Evolutionary conservation across 2,888 invertebrate genomes (phyloP), one percentile per base, ranked within the genome.

Genomic region (Argyra leucocephala): DNA sequence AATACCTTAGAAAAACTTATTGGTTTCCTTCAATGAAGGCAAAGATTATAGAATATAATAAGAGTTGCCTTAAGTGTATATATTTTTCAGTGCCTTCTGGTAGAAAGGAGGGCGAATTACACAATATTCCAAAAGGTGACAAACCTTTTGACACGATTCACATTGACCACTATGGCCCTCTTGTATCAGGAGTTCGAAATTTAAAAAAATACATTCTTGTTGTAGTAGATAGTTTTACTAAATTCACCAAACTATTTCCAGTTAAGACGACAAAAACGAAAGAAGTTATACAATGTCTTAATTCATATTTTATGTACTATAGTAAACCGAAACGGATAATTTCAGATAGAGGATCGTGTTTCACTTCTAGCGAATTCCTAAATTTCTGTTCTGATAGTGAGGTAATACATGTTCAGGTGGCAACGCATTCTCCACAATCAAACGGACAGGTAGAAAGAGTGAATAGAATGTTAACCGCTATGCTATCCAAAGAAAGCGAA

Each of bases 371-470:
- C 21, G 62, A 64, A 26, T 66, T 66, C 36, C 21, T 26, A 0
- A 21, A 24, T n/a, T 66, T 66, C 62, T 66, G 63, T 31, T 23
- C 15, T n/a, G n/a, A n/a, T n/a, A n/a, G 60, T 31, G 23, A 24
- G 22, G 26, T 66, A 22, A 36, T 36, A 15, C 48, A 63, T 48
- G 60, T 64, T 48, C 37, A 64, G 26, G 23, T 66, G 2, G 66
- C 64, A 15, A 66, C 66, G 3, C 24, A 21, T 18, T 65, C 58
- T 36, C 66, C 64, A 5, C 66, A 66, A 37, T 63, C 63, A 6
- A 64, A 66, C 48, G 61, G 66, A 5, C 64, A 66, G 22, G 63
- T 66, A 3, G 64, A 66, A n/a, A 21, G 60, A 3, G 36, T 64
- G 1, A 66, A 66, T 26, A 63, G 57, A 18, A 57, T 57, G 3